These are phyloP conservation scores for Mixornis gularis DNA, from an alignment of 2,113 vertebrate genomes.

Conservation along the genomic window DNA sequence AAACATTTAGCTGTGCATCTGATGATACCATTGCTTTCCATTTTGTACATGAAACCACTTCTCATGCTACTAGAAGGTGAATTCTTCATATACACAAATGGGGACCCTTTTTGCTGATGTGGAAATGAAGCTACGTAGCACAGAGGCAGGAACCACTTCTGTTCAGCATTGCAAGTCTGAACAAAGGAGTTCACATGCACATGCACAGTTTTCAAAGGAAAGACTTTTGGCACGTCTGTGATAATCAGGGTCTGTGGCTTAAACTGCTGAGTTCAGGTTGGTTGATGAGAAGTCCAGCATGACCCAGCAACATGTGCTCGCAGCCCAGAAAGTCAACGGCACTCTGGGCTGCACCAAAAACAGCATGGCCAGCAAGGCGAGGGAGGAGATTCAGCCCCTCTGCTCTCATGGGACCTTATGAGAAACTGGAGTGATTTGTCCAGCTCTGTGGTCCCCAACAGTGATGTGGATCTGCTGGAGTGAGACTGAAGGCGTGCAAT, in stretches of 20 bases:
- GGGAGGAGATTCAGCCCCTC: not conserved
- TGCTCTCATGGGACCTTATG: not conserved
- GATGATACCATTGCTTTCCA: not conserved
- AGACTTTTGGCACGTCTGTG: not conserved
- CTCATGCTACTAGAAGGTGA: not conserved
- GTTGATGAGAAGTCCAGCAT: not conserved
- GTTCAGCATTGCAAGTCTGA: not conserved
- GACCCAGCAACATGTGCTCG: rapidly evolving
- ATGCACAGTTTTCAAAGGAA: not conserved
- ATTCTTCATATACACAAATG: not conserved
- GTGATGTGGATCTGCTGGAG: not conserved
- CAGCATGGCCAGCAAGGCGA: not conserved
- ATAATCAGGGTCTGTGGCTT: not conserved
- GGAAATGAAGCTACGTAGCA: not conserved
- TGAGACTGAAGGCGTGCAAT: not conserved
- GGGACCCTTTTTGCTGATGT: not conserved
- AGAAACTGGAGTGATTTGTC: not conserved
- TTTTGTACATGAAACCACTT: not conserved
- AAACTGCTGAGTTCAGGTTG: not conserved
- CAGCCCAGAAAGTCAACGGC: not conserved
- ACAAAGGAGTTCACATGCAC: not conserved
- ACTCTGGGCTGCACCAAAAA: not conserved
- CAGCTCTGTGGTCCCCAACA: not conserved
- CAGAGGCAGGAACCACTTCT: not conserved
- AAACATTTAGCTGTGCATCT: not conserved